Conservation (phyloP, 1,140 invertebrate genomes). For the Drusus annulatus region DNA sequence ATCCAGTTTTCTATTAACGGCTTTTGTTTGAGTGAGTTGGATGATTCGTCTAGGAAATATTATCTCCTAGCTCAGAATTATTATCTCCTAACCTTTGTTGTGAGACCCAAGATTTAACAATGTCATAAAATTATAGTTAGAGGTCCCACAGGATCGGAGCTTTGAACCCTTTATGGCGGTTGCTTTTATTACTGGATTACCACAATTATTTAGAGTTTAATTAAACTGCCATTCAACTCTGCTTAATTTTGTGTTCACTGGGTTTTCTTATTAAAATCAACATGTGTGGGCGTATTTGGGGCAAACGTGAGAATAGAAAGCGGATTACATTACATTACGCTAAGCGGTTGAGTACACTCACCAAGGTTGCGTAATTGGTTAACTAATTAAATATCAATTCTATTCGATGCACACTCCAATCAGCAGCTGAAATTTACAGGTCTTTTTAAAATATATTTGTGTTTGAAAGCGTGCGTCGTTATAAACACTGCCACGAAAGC, state of each 20-base stretch:
- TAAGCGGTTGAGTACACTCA: too few relatives aligned
- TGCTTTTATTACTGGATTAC: constrained; percentile 30
- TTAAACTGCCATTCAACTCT: constrained; percentile 21
- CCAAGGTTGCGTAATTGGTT: too few relatives aligned
- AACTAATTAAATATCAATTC: too few relatives aligned
- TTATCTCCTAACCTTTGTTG: constrained; percentile 31
- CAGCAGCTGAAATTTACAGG: too few relatives aligned
- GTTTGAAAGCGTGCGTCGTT: too few relatives aligned
- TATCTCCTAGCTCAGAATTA: neutral
- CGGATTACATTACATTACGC: too few relatives aligned
- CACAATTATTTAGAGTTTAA: constrained; percentile 31
- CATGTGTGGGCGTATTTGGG: too few relatives aligned
- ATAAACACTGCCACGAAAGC: too few relatives aligned
- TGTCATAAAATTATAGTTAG: constrained; percentile 30
- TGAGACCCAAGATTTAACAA: constrained; percentile 18
- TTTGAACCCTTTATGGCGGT: constrained; percentile 24
- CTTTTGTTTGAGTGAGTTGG: neutral
- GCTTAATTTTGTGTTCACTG: neutral
- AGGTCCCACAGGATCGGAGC: constrained; percentile 5
- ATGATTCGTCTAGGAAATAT: constrained; percentile 3
- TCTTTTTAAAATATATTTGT: too few relatives aligned
- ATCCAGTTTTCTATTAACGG: too few relatives aligned
- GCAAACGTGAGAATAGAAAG: too few relatives aligned
- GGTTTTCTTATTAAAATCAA: neutral
- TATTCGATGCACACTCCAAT: too few relatives aligned